Base-by-base conservation (phyloP, 2,888 invertebrate genomes). In the Mystacides longicornis region DNA sequence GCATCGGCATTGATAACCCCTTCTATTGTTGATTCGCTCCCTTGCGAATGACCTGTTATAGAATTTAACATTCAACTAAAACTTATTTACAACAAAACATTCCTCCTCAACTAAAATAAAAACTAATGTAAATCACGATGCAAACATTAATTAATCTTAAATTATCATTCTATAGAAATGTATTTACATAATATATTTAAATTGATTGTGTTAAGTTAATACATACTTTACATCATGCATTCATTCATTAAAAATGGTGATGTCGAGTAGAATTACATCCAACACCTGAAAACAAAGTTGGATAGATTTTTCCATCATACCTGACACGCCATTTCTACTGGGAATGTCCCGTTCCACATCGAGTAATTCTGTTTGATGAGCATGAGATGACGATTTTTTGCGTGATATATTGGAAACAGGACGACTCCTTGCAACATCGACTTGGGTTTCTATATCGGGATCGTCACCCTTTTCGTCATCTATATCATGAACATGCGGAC, bases 1-100 rank as follows among this genome's bases (percentile, higher is more conserved):
- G 72, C 71, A 65, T 75, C 75, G 61, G 72, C 72, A 65, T 67
- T 75, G 61, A 77, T 67, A 64, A 77, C 68, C 63, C 77, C 77
- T 70, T 76, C 75, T 65, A 77, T 74, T 11, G 56, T 58, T 3
- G 58, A 58, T 47, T 60, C 60, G 49, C 60, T 58, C 20, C 55
- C 60, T 50, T 53, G 58, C 1, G 58, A 58, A 33, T 55, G 56
- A 50, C 60, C 58, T 50, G 55, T 49, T 20, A 45, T 33, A 23
- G 37, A 57, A 54, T 43, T 48, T 55, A 21, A 46, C 22, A 48
- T 37, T 45, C 45, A 45, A 45, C 45, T 45, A 45, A 21, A 45
- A 45, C n/a, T n/a, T 45, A 45, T 45, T 45, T 45, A 45, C 45
- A 45, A n/a, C n/a, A n/a, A n/a, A 45, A 45, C 4, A 14, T 45